Percentiles rank a stretch among this genome's conserved stretches.
Evolutionary conservation across 2,113 vertebrate species (phyloP).

Genomic region (Peromyscus leucopus): DNA sequence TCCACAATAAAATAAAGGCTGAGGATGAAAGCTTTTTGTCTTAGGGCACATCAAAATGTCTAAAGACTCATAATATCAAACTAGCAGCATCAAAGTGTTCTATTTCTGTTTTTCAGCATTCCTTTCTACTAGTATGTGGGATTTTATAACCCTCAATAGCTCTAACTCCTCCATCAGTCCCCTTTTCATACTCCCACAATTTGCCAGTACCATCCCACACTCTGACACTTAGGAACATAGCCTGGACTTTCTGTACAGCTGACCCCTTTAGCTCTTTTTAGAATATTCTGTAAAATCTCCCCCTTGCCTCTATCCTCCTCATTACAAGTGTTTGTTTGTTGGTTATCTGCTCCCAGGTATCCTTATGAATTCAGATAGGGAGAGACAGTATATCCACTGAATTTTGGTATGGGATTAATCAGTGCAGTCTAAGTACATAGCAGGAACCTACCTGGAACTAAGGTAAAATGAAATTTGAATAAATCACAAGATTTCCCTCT

Average conservation of each 20-base stretch:
- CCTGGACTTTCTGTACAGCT: not conserved
- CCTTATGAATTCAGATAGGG: not conserved
- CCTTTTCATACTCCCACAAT: not conserved
- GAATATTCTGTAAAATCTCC: not conserved
- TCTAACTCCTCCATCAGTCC: not conserved
- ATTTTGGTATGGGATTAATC: not conserved
- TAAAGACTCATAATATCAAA: slow-evolving; percentile 61
- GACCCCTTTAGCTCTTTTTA: not conserved
- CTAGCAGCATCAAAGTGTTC: slow-evolving; percentile 18
- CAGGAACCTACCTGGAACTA: not conserved
- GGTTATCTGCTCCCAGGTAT: not conserved
- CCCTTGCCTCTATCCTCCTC: not conserved
- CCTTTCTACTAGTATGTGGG: not conserved
- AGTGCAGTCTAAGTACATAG: not conserved
- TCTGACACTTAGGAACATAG: not conserved
- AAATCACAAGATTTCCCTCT: not conserved
- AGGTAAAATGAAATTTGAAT: slow-evolving; percentile 23
- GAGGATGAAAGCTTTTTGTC: slow-evolving; percentile 24
- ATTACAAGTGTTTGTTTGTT: not conserved
- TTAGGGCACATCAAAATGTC: slow-evolving; percentile 35
- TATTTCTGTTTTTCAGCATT: not conserved
- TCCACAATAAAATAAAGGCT: not conserved
- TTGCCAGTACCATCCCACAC: not conserved
- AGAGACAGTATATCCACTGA: not conserved
- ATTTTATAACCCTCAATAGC: slow-evolving; percentile 41